Evolutionary conservation across 1,140 invertebrate genomes (phyloP).

Genomic region (Berghia stephanieae): DNA sequence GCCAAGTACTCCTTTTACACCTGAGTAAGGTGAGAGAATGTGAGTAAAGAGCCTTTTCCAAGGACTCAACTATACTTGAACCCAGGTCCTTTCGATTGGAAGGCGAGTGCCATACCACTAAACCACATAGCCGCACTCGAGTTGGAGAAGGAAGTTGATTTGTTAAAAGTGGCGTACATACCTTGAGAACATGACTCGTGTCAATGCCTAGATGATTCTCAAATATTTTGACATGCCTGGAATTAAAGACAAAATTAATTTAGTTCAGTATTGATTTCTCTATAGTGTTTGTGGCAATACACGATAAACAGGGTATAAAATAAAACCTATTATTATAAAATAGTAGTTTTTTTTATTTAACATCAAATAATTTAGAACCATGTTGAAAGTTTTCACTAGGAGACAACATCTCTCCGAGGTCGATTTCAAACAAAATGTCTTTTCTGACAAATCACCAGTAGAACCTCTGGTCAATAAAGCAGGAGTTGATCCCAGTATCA

Average conservation of each 20-base stretch:
- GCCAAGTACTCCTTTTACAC: no score
- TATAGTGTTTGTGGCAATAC: neutral
- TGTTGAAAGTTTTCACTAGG: neutral
- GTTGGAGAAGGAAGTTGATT: neutral
- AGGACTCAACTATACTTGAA: no score
- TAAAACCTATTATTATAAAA: neutral
- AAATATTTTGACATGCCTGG: slow-evolving; percentile 57
- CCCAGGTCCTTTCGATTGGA: no score
- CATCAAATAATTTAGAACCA: neutral
- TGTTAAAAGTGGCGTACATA: slow-evolving; percentile 29
- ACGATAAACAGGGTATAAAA: neutral
- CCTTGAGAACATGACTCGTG: slow-evolving; percentile 55
- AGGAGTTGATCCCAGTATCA: no score
- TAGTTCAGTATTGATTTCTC: slow-evolving; percentile 28
- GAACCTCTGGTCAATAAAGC: no score
- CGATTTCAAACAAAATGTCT: no score
- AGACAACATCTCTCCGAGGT: no score
- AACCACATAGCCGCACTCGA: no score
- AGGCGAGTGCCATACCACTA: no score
- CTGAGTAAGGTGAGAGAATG: no score
- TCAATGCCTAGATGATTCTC: slow-evolving; percentile 60
- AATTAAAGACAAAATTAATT: slow-evolving; percentile 33
- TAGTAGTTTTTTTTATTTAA: neutral
- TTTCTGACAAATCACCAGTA: no score
- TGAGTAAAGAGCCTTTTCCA: no score